These are phyloP conservation scores for Artemia sinica DNA, from an alignment of 2,888 invertebrate genomes.

Conservation along the genomic window DNA sequence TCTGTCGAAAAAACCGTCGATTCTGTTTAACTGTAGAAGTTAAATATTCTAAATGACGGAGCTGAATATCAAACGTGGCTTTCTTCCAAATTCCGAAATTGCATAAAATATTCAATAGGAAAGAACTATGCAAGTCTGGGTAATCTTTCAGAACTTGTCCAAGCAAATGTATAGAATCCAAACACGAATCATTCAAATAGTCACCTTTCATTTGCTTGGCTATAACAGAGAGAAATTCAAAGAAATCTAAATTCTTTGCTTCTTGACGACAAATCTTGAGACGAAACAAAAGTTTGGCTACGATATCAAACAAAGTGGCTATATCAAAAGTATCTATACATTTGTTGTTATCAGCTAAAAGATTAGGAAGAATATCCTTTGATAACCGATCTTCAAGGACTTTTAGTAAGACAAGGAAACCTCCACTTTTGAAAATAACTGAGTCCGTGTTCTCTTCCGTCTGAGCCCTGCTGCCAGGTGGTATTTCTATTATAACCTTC, in stretches of 20 bases:
- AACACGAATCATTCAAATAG: neutral
- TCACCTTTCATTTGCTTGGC: neutral
- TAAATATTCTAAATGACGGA: conserved; percentile 5
- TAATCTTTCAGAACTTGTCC: neutral
- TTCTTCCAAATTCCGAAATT: conserved; percentile 3
- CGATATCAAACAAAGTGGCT: neutral
- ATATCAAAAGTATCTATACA: neutral
- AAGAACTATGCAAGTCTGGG: neutral
- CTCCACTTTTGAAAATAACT: no score
- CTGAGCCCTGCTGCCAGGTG: no score
- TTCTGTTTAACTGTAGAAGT: neutral
- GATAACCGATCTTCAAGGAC: no score
- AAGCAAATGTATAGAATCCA: neutral
- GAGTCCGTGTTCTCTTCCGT: no score
- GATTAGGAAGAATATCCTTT: no score
- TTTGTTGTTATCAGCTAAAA: no score
- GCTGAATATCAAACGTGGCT: conserved; percentile 13
- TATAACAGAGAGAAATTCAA: neutral
- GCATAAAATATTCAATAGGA: neutral
- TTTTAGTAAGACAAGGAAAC: no score
- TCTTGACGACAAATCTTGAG: neutral
- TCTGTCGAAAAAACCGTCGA: neutral
- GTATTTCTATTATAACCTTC: no score
- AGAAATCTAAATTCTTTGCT: neutral
- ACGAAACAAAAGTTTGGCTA: neutral